phyloP scores from a whole-genome alignment of 2,113 vertebrate genomes.

The Polypterus bichir region DNA sequence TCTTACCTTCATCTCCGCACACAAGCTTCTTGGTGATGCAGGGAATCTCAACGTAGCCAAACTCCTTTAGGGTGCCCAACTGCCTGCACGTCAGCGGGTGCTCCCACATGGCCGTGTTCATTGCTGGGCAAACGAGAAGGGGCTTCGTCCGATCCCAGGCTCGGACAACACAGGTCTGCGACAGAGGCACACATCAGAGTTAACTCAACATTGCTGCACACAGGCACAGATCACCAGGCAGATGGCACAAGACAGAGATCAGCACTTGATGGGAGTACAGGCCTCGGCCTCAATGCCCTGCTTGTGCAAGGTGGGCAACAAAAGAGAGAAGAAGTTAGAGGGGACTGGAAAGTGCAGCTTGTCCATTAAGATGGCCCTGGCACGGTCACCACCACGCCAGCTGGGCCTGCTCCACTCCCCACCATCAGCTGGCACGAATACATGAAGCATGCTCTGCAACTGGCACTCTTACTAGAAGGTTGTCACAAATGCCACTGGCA shows the following conservation, averaged over 20 bases:
- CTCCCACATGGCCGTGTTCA: conserved; percentile 96
- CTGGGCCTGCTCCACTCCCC: too few species aligned
- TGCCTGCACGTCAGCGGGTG: conserved; percentile 81
- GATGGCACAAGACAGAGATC: background rate
- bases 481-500: conserved; percentile 85
- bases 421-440: background rate
- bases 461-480: conserved; percentile 71
- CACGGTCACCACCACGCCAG: too few species aligned
- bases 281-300: too few species aligned
- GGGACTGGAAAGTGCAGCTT: too few species aligned
- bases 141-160: conserved; percentile 82
- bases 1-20: conserved; percentile 87
- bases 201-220: too few species aligned
- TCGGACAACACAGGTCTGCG: conserved; percentile 77
- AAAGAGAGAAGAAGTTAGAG: too few species aligned
- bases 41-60: conserved; percentile 80
- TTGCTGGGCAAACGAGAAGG: conserved; percentile 91
- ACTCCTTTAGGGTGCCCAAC: conserved; percentile 59
- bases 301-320: too few species aligned
- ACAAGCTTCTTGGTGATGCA: conserved; percentile 79
- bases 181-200: conserved; percentile 5
- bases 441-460: background rate
- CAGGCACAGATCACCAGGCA: background rate
- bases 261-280: too few species aligned
- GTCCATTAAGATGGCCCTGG: too few species aligned